phyloP scores from a whole-genome alignment of 2,797 vertebrate genomes.

The Siniperca obscura region DNA sequence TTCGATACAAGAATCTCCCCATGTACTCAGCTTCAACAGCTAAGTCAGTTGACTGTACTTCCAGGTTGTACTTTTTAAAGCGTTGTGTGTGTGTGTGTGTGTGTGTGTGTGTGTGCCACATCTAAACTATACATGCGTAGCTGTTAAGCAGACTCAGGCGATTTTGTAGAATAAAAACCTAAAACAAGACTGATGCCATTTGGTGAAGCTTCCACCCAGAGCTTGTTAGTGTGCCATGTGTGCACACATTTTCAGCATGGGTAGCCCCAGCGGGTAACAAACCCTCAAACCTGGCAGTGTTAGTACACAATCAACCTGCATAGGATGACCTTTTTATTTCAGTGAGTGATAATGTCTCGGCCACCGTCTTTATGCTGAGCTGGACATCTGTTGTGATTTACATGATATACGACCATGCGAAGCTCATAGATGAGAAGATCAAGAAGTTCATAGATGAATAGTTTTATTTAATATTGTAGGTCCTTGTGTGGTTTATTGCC shows the following conservation, averaged over 20 bases:
- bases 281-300: slow-evolving; percentile 52
- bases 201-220: slow-evolving; percentile 22
- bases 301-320: slow-evolving; percentile 12
- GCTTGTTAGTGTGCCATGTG: slow-evolving; percentile 60
- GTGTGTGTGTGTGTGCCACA: neutral
- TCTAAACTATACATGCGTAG: neutral
- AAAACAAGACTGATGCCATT: slow-evolving; percentile 13
- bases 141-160: neutral
- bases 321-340: slow-evolving; percentile 51
- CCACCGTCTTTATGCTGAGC: slow-evolving; percentile 40
- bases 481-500: slow-evolving; percentile 15
- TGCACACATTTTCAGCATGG: slow-evolving; percentile 64
- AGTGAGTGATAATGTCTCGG: slow-evolving; percentile 38
- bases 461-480: slow-evolving; percentile 32
- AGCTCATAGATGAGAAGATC: slow-evolving; percentile 39
- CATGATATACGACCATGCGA: slow-evolving; percentile 7
- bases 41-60: neutral
- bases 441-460: slow-evolving; percentile 31
- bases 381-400: slow-evolving; percentile 59
- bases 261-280: slow-evolving; percentile 57
- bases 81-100: too few relatives aligned
- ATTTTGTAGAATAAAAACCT: neutral
- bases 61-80: neutral
- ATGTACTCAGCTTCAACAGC: neutral
- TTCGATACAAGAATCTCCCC: neutral